Evolutionary conservation across 2,797 vertebrate species (phyloP).

Genomic region (Melanogrammus aeglefinus): DNA sequence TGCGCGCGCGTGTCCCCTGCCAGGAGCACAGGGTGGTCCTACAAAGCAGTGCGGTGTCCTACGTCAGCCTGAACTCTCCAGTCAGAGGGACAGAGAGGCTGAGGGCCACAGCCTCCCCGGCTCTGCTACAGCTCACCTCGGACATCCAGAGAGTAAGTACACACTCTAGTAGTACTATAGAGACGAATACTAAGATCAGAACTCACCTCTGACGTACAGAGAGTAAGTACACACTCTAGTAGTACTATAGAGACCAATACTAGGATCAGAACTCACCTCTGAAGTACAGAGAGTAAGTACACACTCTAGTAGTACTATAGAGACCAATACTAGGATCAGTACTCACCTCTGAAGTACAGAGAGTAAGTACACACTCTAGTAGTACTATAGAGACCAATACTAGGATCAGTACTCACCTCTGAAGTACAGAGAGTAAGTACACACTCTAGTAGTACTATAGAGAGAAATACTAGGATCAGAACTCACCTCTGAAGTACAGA

Average conservation of each 20-base stretch:
- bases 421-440: constrained; percentile 74
- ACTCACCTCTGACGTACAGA: constrained; percentile 78
- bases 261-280: constrained; percentile 59
- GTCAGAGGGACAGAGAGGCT: constrained; percentile 79
- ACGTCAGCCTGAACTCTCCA: constrained; percentile 83
- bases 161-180: not conserved
- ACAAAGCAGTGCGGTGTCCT: constrained; percentile 84
- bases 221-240: constrained; percentile 35
- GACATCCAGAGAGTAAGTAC: constrained; percentile 74
- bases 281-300: constrained; percentile 74
- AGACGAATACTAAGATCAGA: constrained; percentile 49
- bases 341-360: not conserved
- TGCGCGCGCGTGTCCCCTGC: constrained; percentile 39
- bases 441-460: not conserved
- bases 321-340: not conserved
- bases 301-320: not conserved
- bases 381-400: not conserved
- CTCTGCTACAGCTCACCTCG: constrained; percentile 82
- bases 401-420: constrained; percentile 70
- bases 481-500: constrained; percentile 75
- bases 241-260: not conserved
- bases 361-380: constrained; percentile 19
- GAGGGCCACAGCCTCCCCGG: constrained; percentile 81
- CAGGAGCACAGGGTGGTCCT: constrained; percentile 85
- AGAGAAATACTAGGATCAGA: constrained; percentile 49